Conservation (phyloP, 2,113 vertebrate genomes). For the Prionailurus bengalensis region DNA sequence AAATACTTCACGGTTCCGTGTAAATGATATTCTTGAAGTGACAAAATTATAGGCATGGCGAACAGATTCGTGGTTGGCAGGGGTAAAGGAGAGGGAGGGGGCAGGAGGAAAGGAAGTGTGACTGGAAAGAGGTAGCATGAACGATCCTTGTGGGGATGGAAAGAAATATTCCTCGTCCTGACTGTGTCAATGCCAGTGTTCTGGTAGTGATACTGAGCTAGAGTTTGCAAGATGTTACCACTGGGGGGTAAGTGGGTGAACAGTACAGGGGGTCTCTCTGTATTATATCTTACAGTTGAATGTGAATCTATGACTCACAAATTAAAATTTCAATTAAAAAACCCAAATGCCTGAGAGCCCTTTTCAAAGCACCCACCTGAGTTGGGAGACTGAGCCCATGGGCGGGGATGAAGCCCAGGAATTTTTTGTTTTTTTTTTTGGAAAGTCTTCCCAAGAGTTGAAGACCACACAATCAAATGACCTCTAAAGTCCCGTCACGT, state of each 20-base stretch:
- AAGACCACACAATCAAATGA: conserved; percentile 54
- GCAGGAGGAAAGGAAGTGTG: neutral
- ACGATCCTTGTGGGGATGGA: neutral
- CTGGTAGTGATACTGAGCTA: neutral
- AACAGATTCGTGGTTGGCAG: neutral
- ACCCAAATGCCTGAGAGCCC: no score
- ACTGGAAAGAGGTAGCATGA: neutral
- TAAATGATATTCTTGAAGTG: neutral
- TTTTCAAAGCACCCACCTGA: neutral
- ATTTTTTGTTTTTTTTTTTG: neutral
- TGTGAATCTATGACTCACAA: neutral
- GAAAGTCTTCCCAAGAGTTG: neutral
- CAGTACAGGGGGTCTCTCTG: no score
- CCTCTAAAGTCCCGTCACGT: neutral
- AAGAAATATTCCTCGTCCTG: neutral
- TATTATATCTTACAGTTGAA: neutral
- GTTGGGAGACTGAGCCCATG: neutral
- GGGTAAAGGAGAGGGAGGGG: neutral
- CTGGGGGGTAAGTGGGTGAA: neutral
- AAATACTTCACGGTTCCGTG: neutral
- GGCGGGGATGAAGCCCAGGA: no score
- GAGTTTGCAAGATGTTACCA: neutral
- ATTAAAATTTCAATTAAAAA: neutral
- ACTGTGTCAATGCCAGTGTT: neutral
- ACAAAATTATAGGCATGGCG: neutral